Conservation (phyloP, 2,888 invertebrate species). For the Pollenia amentaria region DNA sequence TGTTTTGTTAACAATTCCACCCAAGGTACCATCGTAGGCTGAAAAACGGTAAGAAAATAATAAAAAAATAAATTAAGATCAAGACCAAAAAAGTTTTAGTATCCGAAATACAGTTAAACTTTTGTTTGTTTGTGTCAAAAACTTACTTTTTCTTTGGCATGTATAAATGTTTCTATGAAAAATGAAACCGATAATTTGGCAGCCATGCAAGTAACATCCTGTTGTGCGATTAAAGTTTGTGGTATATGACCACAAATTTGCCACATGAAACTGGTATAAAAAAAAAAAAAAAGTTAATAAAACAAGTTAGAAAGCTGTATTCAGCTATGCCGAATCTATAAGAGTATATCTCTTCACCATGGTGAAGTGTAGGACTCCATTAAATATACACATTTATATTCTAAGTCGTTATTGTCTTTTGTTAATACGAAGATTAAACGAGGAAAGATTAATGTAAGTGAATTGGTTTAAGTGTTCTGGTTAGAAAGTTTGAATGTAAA, state of each 20-base stretch:
- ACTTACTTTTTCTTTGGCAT: constrained; percentile 96
- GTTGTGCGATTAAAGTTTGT: constrained; percentile 92
- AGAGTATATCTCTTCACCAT: no score
- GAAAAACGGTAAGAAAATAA: constrained; percentile 53
- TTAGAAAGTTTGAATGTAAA: no score
- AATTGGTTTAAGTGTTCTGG: no score
- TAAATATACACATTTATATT: no score
- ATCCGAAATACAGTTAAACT: background rate
- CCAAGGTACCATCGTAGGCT: constrained; percentile 99
- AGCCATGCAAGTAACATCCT: constrained; percentile 93
- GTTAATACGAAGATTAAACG: no score
- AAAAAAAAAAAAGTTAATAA: background rate
- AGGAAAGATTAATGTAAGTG: no score
- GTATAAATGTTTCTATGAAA: constrained; percentile 98
- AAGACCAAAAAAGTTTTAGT: background rate
- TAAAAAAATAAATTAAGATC: no score
- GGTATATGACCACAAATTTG: constrained; percentile 98
- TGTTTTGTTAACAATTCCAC: constrained; percentile 97
- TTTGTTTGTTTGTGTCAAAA: constrained; percentile 2
- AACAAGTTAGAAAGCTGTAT: no score
- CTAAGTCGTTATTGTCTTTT: no score
- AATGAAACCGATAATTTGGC: constrained; percentile 96
- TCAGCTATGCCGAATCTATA: no score
- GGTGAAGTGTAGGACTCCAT: no score
- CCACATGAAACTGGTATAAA: constrained; percentile 93